Evolutionary conservation across 2,113 vertebrate species (phyloP).

Genomic region (Halichoeres trimaculatus): DNA sequence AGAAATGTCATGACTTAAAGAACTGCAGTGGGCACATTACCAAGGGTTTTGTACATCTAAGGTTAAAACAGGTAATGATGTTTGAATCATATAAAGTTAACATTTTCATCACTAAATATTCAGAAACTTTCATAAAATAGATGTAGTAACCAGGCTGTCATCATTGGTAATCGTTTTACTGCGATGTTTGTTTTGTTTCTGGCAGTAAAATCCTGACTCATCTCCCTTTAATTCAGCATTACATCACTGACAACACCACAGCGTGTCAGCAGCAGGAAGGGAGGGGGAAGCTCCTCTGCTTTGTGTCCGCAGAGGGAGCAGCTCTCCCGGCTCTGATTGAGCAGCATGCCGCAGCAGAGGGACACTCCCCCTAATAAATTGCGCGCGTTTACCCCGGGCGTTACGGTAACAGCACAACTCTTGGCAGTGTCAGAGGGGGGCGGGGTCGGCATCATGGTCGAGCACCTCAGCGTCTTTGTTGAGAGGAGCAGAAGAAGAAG

Average conservation of each 20-base stretch:
- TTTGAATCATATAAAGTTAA: no score
- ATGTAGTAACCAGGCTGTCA: neutral
- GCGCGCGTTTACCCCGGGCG: neutral
- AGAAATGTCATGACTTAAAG: no score
- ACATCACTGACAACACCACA: constrained; percentile 35
- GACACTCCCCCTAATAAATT: constrained; percentile 47
- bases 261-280: neutral
- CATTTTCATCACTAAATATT: no score
- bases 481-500: neutral
- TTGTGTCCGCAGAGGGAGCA: constrained; percentile 14
- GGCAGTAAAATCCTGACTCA: neutral
- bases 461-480: constrained; percentile 20
- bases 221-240: constrained; percentile 21
- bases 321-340: neutral
- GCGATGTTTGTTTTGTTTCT: neutral
- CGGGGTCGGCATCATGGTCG: neutral
- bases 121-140: neutral
- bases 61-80: no score
- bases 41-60: no score
- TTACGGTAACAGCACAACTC: neutral
- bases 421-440: neutral
- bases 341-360: constrained; percentile 49
- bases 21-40: no score
- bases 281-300: neutral
- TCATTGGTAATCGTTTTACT: neutral